Base-by-base conservation (phyloP, 92 coral and sea anemone species). In the Phenganax marumi region DNA sequence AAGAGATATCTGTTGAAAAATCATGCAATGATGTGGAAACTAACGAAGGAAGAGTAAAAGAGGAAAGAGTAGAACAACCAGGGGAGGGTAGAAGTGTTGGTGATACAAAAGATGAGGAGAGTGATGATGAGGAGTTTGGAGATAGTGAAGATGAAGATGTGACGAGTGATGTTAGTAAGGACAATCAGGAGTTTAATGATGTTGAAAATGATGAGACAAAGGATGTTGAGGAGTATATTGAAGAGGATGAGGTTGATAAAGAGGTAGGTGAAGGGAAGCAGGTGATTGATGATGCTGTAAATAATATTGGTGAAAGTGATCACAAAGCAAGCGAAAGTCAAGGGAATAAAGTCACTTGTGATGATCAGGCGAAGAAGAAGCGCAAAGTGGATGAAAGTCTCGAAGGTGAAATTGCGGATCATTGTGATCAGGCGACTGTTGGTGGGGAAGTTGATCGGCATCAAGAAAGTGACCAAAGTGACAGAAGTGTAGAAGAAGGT, bases 341-440 rank as follows among this genome's bases (percentile, higher is more conserved):
- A 18, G 73, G 56, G 17, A 83, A 7, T 22, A 79, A 85, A 13
- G 50, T 49, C 8, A 84, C 85, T 66, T 47, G 76, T 68, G 75
- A 70, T 24, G 76, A 74, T 39, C 13, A 75, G 24, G 64, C 85
- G 0, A 91, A 84, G 14, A 89, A 87, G 22, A 88, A 62, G 3
- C 76, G 76, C 23, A 89, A 69, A 18, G 82, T 77, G 2, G 89
- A 77, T 51, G 65, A 76, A 48, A 54, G 77, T 39, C 65, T 71
- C 13, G 97, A 79, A 23, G 91, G 81, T 21, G 74, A 90, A 12
- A 91, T 86, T 77, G 88, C 66, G 7, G 79, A 88, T 23, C 75
- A 76, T 0, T 73, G 68, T 12, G 78, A 86, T 48, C 46, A 54
- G 7, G 57, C 2, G 5, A 64, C 17, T 4, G 66, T 16, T 51